Evolutionary conservation across 2,113 vertebrate genomes (phyloP), one percentile per base, ranked within the genome.

Genomic region (Neotragus moschatus): DNA sequence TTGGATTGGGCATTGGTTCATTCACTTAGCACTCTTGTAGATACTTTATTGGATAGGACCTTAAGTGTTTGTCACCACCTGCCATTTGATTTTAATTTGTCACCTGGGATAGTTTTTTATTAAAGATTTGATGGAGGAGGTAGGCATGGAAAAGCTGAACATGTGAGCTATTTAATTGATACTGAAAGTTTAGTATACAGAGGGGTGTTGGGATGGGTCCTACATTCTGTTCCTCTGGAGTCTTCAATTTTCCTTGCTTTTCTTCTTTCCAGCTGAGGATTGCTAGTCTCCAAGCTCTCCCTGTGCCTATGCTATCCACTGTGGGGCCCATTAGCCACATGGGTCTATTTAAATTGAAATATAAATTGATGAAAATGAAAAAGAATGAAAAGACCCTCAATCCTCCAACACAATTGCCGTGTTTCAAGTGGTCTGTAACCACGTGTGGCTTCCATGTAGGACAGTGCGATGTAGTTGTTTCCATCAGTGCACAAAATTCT

Each of bases 11-110:
- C 28, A 6, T 55, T 56, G 0, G 8, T 19, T 33, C 84, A 25
- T 63, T 66, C 45, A 58, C 84, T 85, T n/a, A 0, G 17, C 0
- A 0, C 43, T 3, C n/a, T 16, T 82, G 51, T 55, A 36, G 8
- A 43, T 28, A 66, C 17, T 49, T n/a, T 4, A 3, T 0, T 0
- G 3, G 45, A 49, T 36, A 39, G 33, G 26, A 51, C 39, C n/a
- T 93, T 19, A n/a, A 92, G 84, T 14, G n/a, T 85, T 73, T 45
- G 87, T 66, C 94, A 13, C 55, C 63, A 17, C 95, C 85, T 98
- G 96, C 56, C 84, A 21, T 66, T 63, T 73, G 58, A 47, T 45
- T 15, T 77, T 90, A 97, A 63, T 63, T 95, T 73, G 9, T 23
- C 93, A 1, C 61, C 61, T 91, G 70, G 77, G 61, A 87, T 70